Evolutionary conservation across 2,113 vertebrate genomes (phyloP).

Genomic region (Hippotragus niger): DNA sequence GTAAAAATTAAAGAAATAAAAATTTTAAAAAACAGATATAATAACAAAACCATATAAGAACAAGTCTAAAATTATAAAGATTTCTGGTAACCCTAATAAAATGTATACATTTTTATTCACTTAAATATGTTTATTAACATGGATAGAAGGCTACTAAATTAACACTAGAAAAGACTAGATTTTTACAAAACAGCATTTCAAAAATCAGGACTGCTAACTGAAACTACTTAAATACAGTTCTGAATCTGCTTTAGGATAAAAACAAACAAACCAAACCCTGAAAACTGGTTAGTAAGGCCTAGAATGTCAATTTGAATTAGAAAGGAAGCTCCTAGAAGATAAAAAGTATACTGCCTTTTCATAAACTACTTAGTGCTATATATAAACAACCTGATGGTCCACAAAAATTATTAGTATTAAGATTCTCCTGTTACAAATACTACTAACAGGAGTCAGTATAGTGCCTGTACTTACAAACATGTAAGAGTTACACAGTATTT

Average conservation of each 20-base stretch:
- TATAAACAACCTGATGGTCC: not conserved
- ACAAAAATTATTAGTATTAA: not conserved
- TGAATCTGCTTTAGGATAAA: not conserved
- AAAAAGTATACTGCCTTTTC: not conserved
- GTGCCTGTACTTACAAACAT: not conserved
- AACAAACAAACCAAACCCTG: not conserved
- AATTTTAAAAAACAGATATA: not conserved
- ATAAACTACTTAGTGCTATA: not conserved
- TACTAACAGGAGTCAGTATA: not conserved
- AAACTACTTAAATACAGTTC: not conserved
- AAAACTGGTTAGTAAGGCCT: not conserved
- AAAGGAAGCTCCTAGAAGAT: not conserved
- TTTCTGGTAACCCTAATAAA: not conserved
- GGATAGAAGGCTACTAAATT: not conserved
- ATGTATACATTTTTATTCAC: not conserved
- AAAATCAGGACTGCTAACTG: not conserved
- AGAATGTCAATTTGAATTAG: not conserved
- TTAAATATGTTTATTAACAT: not conserved
- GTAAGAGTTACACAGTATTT: not conserved
- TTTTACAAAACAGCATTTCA: conserved; percentile 17
- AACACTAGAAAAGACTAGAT: not conserved
- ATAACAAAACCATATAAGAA: not conserved
- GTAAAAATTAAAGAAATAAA: not conserved
- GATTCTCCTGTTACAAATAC: not conserved
- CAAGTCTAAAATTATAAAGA: not conserved